Base-by-base conservation (phyloP, 2,797 vertebrate genomes). In the Tokudaia tokunoshimensis region DNA sequence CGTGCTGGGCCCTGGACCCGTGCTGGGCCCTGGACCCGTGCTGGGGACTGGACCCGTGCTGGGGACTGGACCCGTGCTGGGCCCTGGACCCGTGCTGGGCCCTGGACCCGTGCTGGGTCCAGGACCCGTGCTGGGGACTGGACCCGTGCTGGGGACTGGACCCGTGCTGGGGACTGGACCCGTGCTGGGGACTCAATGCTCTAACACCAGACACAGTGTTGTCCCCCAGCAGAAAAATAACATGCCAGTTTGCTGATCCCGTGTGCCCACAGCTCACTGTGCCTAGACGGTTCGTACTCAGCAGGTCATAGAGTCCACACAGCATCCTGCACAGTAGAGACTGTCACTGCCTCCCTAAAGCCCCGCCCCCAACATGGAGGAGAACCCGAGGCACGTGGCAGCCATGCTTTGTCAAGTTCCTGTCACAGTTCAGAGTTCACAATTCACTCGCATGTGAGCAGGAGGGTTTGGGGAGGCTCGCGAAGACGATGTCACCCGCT, bases 241-340 rank as follows among this genome's bases (percentile, higher is more conserved):
- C 2, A 12, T 5, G 50, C 20, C 41, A 4, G 3, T 61, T 47
- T 24, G 37, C 37, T 34, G 29, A n/a, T 24, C 7, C 5, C 2
- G 0, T 2, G 0, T 1, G 78, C 34, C 55, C 86, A 61, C 29
- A 44, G 70, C 37, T 76, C 29, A 24, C 19, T 15, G 9, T 76
- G 4, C 41, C 20, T 14, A 15, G 31, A 4, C 3, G 3, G n/a
- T 22, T 26, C 24, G 20, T 55, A 44, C 11, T 50, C 61, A 0
- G 2, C 1, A 47, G 50, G 50, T 2, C 29, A 29, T 20, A 3
- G 81, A 13, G 76, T 89, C 50, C 57, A 14, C 70, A 29, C 22
- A 47, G 4, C 4, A 14, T 37, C 50, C n/a, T 24, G 72, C 31
- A 0, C 22, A 85, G 52, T 10, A 84, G 72, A 63, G 57, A 9